Conservation (phyloP, 2,113 vertebrate genomes). For the Petromus typicus region DNA sequence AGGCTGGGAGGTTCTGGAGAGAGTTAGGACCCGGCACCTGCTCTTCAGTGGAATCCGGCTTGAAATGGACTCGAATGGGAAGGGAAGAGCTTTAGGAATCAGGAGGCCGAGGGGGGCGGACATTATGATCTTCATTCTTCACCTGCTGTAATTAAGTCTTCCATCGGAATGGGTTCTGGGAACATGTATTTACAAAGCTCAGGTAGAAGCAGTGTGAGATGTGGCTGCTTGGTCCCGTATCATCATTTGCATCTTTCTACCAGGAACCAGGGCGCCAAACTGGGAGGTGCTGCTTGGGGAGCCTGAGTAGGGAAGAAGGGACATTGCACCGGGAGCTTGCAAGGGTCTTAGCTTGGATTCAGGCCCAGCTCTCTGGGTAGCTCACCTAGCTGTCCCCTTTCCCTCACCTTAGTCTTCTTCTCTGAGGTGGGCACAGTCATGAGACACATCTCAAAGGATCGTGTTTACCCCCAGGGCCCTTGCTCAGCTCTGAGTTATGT, state of each 20-base stretch:
- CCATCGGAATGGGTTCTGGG: not conserved
- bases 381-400: not conserved
- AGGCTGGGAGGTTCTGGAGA: not conserved
- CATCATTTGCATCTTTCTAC: not conserved
- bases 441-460: not conserved
- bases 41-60: not conserved
- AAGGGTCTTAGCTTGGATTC: not conserved
- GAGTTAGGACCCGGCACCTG: not conserved
- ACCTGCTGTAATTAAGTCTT: not conserved
- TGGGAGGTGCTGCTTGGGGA: not conserved
- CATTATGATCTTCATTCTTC: not conserved
- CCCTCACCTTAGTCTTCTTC: not conserved
- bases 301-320: not conserved
- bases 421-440: not conserved
- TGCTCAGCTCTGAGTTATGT: not conserved
- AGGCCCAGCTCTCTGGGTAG: not conserved
- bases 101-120: not conserved
- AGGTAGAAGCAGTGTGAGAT: not conserved
- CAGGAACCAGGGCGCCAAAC: not conserved
- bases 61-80: not conserved
- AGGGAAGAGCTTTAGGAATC: not conserved
- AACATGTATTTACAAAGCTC: not conserved
- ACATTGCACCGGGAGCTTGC: not conserved
- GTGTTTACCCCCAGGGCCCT: not conserved
- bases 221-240: not conserved